These are phyloP conservation scores for Mastacembelus armatus DNA, from an alignment of 2,797 vertebrate species.

Conservation along the genomic window DNA sequence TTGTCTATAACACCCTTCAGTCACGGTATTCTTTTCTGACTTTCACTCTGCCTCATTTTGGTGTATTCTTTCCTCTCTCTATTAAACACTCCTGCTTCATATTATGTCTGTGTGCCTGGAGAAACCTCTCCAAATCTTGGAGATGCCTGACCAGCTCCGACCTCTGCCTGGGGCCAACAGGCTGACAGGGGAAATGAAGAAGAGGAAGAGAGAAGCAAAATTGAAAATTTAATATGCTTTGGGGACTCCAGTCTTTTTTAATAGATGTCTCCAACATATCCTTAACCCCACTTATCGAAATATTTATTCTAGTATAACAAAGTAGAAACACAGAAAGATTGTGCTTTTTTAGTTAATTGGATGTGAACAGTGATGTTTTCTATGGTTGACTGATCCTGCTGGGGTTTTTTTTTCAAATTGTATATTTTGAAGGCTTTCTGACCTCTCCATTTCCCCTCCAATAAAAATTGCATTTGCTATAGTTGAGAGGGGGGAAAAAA, in stretches of 20 bases:
- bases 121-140: slow-evolving; percentile 46
- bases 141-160: slow-evolving; percentile 56
- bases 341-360: too few species aligned
- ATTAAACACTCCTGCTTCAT: slow-evolving; percentile 36
- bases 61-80: slow-evolving; percentile 29
- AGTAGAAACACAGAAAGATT: too few species aligned
- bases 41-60: slow-evolving; percentile 49
- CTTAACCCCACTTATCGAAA: slow-evolving; percentile 48
- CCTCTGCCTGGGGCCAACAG: slow-evolving; percentile 54
- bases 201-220: slow-evolving; percentile 26
- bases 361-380: too few species aligned
- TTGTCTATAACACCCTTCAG: slow-evolving; percentile 9
- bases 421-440: slow-evolving; percentile 5
- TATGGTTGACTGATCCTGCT: too few species aligned
- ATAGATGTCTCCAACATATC: slow-evolving; percentile 16
- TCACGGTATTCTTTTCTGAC: slow-evolving; percentile 22
- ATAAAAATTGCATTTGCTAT: neutral
- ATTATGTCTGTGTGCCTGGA: slow-evolving; percentile 36
- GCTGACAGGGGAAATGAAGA: slow-evolving; percentile 38
- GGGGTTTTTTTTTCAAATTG: too few species aligned
- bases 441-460: neutral
- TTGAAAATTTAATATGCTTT: slow-evolving; percentile 45
- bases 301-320: slow-evolving; percentile 35
- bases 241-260: slow-evolving; percentile 5
- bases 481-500: slow-evolving; percentile 3